Conservation (phyloP, 2,113 vertebrate genomes). For the Tyto alba region DNA sequence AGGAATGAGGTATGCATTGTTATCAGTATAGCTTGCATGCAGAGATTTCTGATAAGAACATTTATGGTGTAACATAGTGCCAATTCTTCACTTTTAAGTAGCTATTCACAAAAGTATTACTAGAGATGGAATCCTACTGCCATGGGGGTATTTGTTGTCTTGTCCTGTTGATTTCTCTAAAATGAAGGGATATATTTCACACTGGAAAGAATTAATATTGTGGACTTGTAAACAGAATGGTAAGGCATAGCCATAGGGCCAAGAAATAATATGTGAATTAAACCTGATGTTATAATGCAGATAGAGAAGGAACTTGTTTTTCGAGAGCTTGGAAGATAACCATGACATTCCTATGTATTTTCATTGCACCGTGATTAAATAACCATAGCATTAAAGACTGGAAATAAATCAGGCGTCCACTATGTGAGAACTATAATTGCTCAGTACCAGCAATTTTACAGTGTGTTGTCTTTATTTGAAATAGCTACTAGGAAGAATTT, state of each 20-base stretch:
- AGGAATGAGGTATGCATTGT: background rate
- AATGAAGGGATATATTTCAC: background rate
- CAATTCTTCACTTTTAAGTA: background rate
- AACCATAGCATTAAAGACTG: background rate
- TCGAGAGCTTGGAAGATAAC: background rate
- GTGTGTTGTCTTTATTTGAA: background rate
- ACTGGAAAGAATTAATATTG: background rate
- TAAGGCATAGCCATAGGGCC: background rate
- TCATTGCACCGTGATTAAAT: background rate
- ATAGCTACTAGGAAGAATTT: background rate
- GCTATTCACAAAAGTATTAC: background rate
- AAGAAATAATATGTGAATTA: background rate
- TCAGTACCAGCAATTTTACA: background rate
- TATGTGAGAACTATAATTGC: background rate
- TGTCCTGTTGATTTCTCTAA: background rate
- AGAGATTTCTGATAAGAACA: background rate
- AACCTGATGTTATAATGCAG: background rate
- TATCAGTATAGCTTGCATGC: background rate
- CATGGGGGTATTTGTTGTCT: background rate
- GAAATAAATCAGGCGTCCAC: background rate
- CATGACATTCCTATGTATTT: background rate
- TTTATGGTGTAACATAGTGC: background rate
- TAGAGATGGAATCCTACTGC: background rate
- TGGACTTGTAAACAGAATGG: background rate
- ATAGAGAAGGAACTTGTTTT: background rate